Evolutionary conservation across 2,888 invertebrate genomes (phyloP), one percentile per base, ranked within the genome.

Genomic region (Aporophyla lueneburgensis): DNA sequence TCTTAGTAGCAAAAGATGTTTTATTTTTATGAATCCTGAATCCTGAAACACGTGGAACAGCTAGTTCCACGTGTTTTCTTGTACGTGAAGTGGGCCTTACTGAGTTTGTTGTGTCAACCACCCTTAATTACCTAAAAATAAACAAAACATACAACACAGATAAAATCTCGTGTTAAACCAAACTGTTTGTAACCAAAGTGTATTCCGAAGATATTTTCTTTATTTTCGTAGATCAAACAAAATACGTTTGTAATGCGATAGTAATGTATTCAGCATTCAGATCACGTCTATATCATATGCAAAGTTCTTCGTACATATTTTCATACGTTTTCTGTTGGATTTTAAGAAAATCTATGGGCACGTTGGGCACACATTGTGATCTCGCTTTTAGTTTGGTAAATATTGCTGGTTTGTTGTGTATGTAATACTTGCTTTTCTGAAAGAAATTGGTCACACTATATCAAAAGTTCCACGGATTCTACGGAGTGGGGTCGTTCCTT

Each of bases 371-470:
- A 87, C 86, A 84, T 74, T 73, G 58, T 78, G 87, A 87, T 89
- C 86, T 74, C 79, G 75, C 90, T 91, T 91, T 91, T 89, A 92
- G 89, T 91, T 91, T 79, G 66, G 87, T 83, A 89, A 90, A 90
- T 88, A 89, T 86, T 80, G 76, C 66, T 76, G 87, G 86, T 82
- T 87, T 88, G 79, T 87, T 69, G 78, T 78, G 72, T 78, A 14
- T 1, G 14, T 66, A 63, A 80, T 73, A 19, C 61, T 82, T 59
- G 46, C 46, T 76, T 59, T 61, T 68, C 67, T 54, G 12, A 43
- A 53, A n/a, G 19, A 27, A 19, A 43, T 58, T 49, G 21, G 58
- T 46, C 19, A 43, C 49, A 54, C 24, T 43, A 59, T 12, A 67
- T 24, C n/a, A 16, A 56, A 62, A 27, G 24, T 71, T 74, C 40